Percentiles rank a stretch among this genome's conserved stretches.
These are phyloP conservation scores for Percina caprodes DNA, from an alignment of 2,113 vertebrate species.

Conservation along the genomic window DNA sequence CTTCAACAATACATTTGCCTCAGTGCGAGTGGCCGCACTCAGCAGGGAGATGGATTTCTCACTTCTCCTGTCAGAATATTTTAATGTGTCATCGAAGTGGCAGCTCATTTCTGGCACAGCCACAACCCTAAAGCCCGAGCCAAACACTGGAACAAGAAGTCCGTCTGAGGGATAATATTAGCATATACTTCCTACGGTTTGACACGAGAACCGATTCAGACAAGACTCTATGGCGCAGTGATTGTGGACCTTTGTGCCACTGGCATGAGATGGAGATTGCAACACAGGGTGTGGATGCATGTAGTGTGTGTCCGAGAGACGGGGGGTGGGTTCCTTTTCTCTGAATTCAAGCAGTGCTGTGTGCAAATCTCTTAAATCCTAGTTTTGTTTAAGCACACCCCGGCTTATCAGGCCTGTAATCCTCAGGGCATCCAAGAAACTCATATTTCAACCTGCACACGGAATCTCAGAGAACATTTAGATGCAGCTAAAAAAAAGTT, in stretches of 20 bases:
- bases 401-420: neutral
- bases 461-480: neutral
- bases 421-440: slow-evolving; percentile 4
- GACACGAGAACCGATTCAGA: slow-evolving; percentile 40
- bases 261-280: slow-evolving; percentile 41
- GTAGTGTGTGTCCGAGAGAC: neutral
- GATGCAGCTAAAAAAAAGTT: neutral
- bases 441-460: neutral
- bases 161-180: slow-evolving; percentile 62
- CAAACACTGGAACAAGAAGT: slow-evolving; percentile 49
- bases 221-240: slow-evolving; percentile 20
- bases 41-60: slow-evolving; percentile 53
- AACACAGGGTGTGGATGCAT: neutral
- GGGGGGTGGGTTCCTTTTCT: slow-evolving; percentile 7
- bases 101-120: slow-evolving; percentile 54
- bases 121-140: slow-evolving; percentile 42
- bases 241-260: slow-evolving; percentile 50
- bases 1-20: slow-evolving; percentile 37
- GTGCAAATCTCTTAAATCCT: slow-evolving; percentile 18
- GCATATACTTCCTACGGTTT: slow-evolving; percentile 46
- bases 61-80: slow-evolving; percentile 58
- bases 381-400: slow-evolving; percentile 9
- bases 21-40: slow-evolving; percentile 44
- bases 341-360: slow-evolving; percentile 3
- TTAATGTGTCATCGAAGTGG: slow-evolving; percentile 69